Base-by-base conservation (phyloP, 2,888 invertebrate genomes). In the Sinotaia quadrata region DNA sequence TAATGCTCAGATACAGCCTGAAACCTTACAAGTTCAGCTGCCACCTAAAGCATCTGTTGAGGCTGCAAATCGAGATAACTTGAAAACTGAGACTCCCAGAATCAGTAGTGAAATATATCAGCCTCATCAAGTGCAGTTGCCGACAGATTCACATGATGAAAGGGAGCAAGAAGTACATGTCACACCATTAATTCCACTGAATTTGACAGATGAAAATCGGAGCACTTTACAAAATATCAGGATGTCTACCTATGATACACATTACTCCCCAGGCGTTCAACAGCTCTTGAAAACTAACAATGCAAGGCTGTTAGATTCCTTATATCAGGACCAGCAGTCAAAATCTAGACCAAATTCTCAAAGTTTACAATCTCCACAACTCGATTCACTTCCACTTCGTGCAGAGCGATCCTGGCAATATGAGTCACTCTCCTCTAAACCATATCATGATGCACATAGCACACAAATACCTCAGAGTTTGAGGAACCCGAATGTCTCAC, bases 391-490 rank as follows among this genome's bases (percentile, higher is more conserved):
- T 41, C n/a, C 54, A 37, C 37, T 33, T 15, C 37, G 12, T 0
- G 18, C 31, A n/a, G 21, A 33, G 15, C 56, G 33, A 8, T 31
- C 65, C 12, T 54, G 54, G 56, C 54, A 54, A 24, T 52, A 56
- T 44, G 65, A 65, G 33, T 54, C 56, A 21, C 65, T 56, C 33
- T 65, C 56, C 21, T 65, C 56, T 7, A 21, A 47, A 10, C 56
- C 52, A 31, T 65, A 54, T 10, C 36, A n/a, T 31, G 65, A 65
- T 21, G 56, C 65, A 12, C 65, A 65, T 29, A 56, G 65, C 37
- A 56, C 65, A n/a, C 44, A 24, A 15, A 56, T 56, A 24, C 56
- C 65, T 2, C 54, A 37, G 15, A 54, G 31, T 36, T 54, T n/a
- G n/a, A n/a, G n/a, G n/a, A n/a, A n/a, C n/a, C n/a, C 63, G 29